These are phyloP conservation scores for Erebia palarica DNA, from an alignment of 2,888 invertebrate species.

Conservation along the genomic window DNA sequence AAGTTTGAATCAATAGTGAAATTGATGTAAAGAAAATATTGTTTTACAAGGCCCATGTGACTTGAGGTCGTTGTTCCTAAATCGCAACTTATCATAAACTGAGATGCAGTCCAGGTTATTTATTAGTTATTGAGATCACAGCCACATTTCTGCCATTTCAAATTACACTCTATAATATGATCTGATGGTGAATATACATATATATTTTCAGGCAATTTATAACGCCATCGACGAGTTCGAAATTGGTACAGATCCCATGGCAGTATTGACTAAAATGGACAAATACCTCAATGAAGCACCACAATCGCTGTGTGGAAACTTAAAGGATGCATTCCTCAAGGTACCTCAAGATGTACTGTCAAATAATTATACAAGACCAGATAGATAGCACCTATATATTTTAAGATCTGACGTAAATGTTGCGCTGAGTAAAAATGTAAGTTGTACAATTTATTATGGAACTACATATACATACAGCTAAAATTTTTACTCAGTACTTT, in stretches of 20 bases:
- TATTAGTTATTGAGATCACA: no score
- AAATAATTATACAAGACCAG: constrained; percentile 48
- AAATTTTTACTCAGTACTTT: no score
- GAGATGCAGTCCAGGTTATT: no score
- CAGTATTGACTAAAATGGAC: constrained; percentile 80
- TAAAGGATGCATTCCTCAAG: constrained; percentile 65
- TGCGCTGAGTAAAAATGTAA: background rate
- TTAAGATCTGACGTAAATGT: background rate
- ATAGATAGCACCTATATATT: constrained; percentile 47
- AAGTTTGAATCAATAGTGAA: no score
- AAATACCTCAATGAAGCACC: constrained; percentile 59
- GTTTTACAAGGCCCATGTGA: no score
- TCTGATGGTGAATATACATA: background rate
- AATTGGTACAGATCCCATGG: constrained; percentile 85
- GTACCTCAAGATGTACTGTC: constrained; percentile 57
- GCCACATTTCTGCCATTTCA: no score
- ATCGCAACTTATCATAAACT: no score
- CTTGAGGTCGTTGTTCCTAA: no score
- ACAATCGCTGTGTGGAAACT: constrained; percentile 65
- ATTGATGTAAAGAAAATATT: no score
- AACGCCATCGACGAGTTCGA: constrained; percentile 80
- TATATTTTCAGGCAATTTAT: constrained; percentile 65
- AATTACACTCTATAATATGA: no score
- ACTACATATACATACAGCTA: background rate
- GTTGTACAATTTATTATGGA: background rate